These are phyloP conservation scores for Dryocosmus kuriphilus DNA, from an alignment of 2,888 invertebrate genomes.

Conservation along the genomic window DNA sequence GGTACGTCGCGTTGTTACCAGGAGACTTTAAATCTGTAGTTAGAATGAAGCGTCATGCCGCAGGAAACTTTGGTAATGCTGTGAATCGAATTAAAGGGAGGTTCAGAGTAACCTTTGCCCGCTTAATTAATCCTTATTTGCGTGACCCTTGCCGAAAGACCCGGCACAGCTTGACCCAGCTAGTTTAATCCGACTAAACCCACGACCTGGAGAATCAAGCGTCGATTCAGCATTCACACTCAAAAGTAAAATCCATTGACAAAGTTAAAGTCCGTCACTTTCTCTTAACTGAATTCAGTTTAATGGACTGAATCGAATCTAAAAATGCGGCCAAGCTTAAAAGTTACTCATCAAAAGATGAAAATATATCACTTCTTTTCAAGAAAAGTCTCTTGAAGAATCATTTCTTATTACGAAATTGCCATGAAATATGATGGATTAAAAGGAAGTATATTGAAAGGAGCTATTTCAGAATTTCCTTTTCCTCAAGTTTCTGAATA, in stretches of 20 bases:
- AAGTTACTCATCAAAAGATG: no score
- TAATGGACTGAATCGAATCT: no score
- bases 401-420: no score
- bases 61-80: slow-evolving; percentile 54
- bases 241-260: slow-evolving; percentile 64
- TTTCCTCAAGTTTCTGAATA: not conserved
- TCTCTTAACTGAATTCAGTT: slow-evolving; percentile 26
- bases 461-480: not conserved
- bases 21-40: slow-evolving; percentile 27
- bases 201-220: slow-evolving; percentile 45
- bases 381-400: no score
- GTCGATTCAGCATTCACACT: slow-evolving; percentile 50
- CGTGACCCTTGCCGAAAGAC: slow-evolving; percentile 55
- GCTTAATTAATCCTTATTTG: slow-evolving; percentile 67
- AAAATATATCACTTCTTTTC: no score
- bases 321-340: no score
- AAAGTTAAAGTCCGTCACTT: slow-evolving; percentile 61
- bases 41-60: slow-evolving; percentile 14
- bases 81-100: slow-evolving; percentile 60
- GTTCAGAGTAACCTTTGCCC: slow-evolving; percentile 45
- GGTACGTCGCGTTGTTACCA: not conserved
- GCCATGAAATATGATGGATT: no score
- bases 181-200: slow-evolving; percentile 61
- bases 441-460: not conserved
- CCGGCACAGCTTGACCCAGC: slow-evolving; percentile 47